Percentiles rank a stretch among this genome's conserved stretches.
phyloP scores from a whole-genome alignment of 2,113 vertebrate species.

The Chascanopsetta lugubris region DNA sequence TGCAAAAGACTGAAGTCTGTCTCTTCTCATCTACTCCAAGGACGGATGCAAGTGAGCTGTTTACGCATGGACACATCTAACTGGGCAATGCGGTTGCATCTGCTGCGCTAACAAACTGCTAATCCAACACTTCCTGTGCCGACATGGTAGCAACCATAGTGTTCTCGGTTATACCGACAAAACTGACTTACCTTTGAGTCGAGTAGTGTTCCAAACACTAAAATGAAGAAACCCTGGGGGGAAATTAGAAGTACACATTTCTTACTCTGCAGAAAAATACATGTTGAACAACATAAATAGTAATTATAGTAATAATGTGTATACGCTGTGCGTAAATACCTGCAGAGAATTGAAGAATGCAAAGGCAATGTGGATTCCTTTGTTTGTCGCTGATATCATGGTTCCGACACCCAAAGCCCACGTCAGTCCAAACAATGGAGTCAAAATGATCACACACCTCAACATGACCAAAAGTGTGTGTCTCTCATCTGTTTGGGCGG shows the following conservation, averaged over 20 bases:
- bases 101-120: not conserved
- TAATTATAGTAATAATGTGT: not conserved
- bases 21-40: too few species aligned
- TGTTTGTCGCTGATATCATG: constrained; percentile 43
- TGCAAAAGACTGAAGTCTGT: too few species aligned
- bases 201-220: constrained; percentile 80
- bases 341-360: constrained; percentile 88
- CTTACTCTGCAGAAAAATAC: not conserved
- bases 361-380: constrained; percentile 83
- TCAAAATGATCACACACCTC: constrained; percentile 86
- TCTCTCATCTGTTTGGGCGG: constrained; percentile 66
- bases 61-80: too few species aligned
- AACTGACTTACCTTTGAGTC: constrained; percentile 67
- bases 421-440: constrained; percentile 88
- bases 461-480: constrained; percentile 80
- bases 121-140: too few species aligned
- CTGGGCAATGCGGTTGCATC: too few species aligned
- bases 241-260: not conserved
- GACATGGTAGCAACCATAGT: too few species aligned
- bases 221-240: constrained; percentile 84
- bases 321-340: constrained; percentile 65
- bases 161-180: not conserved
- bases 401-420: constrained; percentile 88
- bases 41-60: too few species aligned
- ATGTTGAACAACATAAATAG: not conserved